Evolutionary conservation across 2,888 invertebrate species (phyloP).

Genomic region (Ramazzottius varieornatus): DNA sequence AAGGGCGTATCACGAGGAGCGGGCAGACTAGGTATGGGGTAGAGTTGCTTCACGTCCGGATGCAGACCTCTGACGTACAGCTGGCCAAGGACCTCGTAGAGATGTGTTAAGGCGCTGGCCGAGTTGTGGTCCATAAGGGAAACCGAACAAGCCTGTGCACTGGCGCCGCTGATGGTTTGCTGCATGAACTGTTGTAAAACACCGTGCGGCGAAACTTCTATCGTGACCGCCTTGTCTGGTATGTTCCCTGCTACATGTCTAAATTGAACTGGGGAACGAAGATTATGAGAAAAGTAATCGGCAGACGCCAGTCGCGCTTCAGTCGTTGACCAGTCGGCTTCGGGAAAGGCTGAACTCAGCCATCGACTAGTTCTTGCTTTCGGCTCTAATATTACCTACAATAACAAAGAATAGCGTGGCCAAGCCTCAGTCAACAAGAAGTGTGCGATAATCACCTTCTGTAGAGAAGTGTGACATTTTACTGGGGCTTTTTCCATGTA

Average conservation of each 20-base stretch:
- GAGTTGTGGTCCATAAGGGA: constrained; percentile 54
- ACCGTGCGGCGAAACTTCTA: constrained; percentile 85
- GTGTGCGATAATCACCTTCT: too few relatives aligned
- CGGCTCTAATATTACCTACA: too few relatives aligned
- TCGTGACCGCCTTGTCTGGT: constrained; percentile 57
- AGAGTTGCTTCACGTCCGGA: background rate
- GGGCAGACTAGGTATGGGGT: constrained; percentile 28
- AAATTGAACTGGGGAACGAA: constrained; percentile 72
- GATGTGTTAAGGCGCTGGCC: constrained; percentile 34
- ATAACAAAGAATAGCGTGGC: too few relatives aligned
- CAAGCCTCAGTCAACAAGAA: too few relatives aligned
- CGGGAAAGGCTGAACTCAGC: constrained; percentile 78
- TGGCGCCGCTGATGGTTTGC: constrained; percentile 44
- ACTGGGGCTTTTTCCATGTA: constrained; percentile 64
- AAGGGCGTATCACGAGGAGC: constrained; percentile 72
- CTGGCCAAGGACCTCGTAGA: constrained; percentile 55
- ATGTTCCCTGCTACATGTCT: constrained; percentile 57
- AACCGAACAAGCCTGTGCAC: constrained; percentile 47
- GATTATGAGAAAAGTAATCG: constrained; percentile 82
- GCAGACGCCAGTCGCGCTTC: constrained; percentile 56
- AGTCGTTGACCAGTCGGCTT: constrained; percentile 47
- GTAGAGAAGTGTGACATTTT: constrained; percentile 43
- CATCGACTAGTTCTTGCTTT: constrained; percentile 53
- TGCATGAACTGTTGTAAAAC: constrained; percentile 75
- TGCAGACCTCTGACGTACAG: background rate